phyloP scores from a whole-genome alignment of 1,140 invertebrate species.

The Globodera rostochiensis region DNA sequence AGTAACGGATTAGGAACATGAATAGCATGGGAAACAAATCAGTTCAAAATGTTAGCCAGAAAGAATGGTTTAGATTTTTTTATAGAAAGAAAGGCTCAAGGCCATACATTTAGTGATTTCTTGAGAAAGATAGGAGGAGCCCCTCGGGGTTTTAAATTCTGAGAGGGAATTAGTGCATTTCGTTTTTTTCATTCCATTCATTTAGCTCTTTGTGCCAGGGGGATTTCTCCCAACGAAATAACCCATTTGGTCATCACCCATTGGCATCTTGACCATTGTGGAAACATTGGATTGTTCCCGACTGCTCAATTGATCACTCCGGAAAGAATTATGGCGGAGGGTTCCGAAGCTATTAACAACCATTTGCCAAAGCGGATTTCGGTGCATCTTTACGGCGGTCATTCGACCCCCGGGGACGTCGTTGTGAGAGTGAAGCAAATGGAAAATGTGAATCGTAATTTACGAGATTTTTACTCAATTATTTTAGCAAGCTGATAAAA shows the following conservation, averaged over 20 bases:
- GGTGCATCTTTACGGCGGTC: neutral
- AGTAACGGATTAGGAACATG: slow-evolving; percentile 5
- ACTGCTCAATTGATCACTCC: slow-evolving; percentile 23
- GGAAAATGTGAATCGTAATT: neutral
- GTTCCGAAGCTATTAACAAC: neutral
- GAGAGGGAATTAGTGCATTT: no score
- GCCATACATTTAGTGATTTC: no score
- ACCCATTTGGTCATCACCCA: slow-evolving; percentile 34
- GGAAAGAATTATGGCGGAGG: slow-evolving; percentile 10
- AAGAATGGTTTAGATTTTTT: neutral
- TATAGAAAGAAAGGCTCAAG: neutral
- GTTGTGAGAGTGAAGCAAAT: neutral
- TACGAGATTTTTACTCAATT: neutral
- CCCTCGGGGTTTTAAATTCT: no score
- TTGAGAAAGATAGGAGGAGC: no score
- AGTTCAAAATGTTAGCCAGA: neutral
- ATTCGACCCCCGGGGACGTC: neutral
- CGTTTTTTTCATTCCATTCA: neutral
- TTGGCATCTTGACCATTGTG: slow-evolving; percentile 37
- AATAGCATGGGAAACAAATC: neutral
- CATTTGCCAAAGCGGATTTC: slow-evolving; percentile 5
- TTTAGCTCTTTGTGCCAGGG: neutral
- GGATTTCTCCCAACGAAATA: slow-evolving; percentile 4
- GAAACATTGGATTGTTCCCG: slow-evolving; percentile 25
- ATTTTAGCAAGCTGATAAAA: neutral